Conservation (phyloP, 2,797 vertebrate genomes). For the Gymnothorax javanicus region DNA sequence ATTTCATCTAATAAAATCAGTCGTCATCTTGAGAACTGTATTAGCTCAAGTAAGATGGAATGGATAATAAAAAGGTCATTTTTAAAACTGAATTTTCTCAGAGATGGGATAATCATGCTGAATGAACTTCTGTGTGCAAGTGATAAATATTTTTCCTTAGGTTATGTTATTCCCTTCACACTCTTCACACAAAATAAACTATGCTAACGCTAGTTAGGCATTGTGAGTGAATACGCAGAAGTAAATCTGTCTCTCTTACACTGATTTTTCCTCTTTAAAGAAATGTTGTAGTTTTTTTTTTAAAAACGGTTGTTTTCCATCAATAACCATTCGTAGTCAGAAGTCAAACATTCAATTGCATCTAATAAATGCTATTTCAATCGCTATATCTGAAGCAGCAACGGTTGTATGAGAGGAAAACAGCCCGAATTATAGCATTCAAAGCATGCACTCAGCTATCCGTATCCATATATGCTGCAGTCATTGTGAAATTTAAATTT, state of each 20-base stretch:
- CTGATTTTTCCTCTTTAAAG: background rate
- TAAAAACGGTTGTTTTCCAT: background rate
- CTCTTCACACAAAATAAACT: background rate
- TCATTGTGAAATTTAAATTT: no score
- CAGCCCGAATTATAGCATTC: no score
- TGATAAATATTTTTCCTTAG: background rate
- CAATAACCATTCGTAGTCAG: background rate
- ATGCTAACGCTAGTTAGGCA: background rate
- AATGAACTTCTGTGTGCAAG: background rate
- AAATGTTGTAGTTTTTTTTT: background rate
- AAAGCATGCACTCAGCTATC: no score
- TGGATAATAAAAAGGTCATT: background rate
- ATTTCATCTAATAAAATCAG: slow-evolving; percentile 9
- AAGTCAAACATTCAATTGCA: background rate
- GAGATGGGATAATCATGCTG: background rate
- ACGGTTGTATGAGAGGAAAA: no score
- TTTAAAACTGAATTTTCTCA: background rate
- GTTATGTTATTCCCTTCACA: background rate
- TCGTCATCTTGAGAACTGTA: background rate
- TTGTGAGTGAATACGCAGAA: background rate
- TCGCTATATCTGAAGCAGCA: no score
- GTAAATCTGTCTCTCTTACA: background rate
- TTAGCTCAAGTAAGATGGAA: background rate
- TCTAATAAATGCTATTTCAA: no score
- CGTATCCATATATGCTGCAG: no score